These are phyloP conservation scores for Idaea aversata DNA, from an alignment of 2,888 invertebrate species.

Conservation along the genomic window DNA sequence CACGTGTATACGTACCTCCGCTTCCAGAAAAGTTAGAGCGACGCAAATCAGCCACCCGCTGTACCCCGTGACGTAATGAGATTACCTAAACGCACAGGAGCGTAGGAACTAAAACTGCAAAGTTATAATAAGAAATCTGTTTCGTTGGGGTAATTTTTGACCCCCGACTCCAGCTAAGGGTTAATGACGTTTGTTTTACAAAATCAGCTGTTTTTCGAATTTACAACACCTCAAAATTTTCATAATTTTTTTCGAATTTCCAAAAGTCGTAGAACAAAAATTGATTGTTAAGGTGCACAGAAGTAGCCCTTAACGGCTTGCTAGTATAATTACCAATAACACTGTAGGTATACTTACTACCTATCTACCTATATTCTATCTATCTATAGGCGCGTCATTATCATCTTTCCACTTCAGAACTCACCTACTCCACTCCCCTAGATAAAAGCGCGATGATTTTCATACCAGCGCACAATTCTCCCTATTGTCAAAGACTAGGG, in stretches of 20 bases:
- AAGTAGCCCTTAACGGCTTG: no score
- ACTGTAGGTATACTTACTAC: no score
- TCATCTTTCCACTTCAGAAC: background rate
- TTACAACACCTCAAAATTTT: no score
- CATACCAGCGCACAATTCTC: conserved; percentile 21
- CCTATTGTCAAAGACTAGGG: conserved; percentile 27
- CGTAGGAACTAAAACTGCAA: background rate
- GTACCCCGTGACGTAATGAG: conserved; percentile 11
- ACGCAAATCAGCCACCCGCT: conserved; percentile 13
- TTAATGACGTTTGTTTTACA: no score
- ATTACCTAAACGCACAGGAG: conserved; percentile 13
- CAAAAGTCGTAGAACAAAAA: no score
- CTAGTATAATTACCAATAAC: no score
- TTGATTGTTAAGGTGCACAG: no score
- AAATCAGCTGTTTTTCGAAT: no score
- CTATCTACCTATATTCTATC: no score
- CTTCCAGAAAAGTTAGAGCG: conserved; percentile 11
- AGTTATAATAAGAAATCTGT: no score
- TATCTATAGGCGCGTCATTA: background rate
- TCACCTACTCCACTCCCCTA: conserved; percentile 13
- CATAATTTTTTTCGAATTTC: no score
- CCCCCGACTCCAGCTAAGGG: no score
- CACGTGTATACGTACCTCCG: conserved; percentile 14
- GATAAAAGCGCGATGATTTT: conserved; percentile 27
- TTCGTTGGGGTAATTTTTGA: background rate